Evolutionary conservation across 2,113 vertebrate species (phyloP).

Genomic region (Lamprologus lemairii): DNA sequence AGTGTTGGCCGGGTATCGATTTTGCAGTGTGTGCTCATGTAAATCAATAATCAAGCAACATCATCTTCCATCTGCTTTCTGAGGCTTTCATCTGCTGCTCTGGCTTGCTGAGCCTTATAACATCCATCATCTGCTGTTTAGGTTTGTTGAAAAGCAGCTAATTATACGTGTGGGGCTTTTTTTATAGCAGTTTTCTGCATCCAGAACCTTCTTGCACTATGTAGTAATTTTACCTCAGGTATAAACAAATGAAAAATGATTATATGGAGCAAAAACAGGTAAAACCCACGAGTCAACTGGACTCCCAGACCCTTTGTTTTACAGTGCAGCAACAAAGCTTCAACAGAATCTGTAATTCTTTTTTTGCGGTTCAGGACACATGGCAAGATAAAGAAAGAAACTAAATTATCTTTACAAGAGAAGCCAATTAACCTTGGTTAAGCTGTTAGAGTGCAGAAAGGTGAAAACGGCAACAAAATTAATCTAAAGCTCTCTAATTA

Average conservation of each 20-base stretch:
- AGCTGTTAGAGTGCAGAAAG: background rate
- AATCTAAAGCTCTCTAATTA: background rate
- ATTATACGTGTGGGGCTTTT: rapidly evolving
- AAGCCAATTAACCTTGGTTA: background rate
- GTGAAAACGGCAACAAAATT: background rate
- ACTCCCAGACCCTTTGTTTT: background rate
- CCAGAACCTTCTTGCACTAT: background rate
- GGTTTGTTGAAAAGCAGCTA: background rate
- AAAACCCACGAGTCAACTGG: background rate
- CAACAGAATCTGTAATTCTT: background rate
- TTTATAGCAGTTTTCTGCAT: background rate
- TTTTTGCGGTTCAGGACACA: background rate
- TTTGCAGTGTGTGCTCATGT: background rate
- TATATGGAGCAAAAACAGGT: background rate
- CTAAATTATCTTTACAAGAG: background rate
- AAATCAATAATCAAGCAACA: conserved; percentile 36
- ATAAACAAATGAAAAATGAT: background rate
- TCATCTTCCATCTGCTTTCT: conserved; percentile 5
- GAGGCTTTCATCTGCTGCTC: background rate
- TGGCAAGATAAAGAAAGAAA: background rate
- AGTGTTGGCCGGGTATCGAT: conserved; percentile 1
- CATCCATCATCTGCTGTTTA: background rate
- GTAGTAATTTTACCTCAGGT: background rate
- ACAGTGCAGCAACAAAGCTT: background rate
- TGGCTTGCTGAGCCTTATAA: background rate